Evolutionary conservation across 2,797 vertebrate genomes (phyloP).

Genomic region (Gadopsis marmoratus): DNA sequence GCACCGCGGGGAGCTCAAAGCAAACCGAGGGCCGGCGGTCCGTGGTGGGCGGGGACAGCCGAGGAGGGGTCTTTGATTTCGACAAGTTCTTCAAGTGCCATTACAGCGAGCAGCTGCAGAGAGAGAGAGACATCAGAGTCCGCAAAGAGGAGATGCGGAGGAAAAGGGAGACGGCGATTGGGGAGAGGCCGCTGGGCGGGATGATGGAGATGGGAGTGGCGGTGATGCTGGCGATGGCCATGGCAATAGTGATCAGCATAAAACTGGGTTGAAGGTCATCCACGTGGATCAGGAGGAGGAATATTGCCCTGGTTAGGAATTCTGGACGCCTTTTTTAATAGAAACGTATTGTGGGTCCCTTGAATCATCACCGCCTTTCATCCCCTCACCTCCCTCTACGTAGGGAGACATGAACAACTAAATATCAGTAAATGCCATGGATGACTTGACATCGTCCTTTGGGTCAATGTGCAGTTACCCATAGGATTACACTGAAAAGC

Average conservation of each 20-base stretch:
- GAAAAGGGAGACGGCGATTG: neutral
- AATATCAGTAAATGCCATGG: neutral
- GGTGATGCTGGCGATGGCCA: constrained; percentile 40
- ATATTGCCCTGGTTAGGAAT: neutral
- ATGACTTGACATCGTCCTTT: neutral
- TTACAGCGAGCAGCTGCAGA: constrained; percentile 91
- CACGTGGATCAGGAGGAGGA: neutral
- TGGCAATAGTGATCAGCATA: constrained; percentile 41
- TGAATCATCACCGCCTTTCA: neutral
- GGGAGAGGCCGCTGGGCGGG: neutral
- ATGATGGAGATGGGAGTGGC: constrained; percentile 48
- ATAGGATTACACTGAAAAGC: neutral
- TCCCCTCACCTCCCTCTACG: neutral
- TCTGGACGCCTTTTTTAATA: neutral
- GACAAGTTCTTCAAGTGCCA: constrained; percentile 90
- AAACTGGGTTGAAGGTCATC: constrained; percentile 17
- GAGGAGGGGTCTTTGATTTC: constrained; percentile 84
- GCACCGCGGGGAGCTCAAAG: constrained; percentile 13
- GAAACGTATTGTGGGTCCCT: neutral
- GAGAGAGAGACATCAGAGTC: constrained; percentile 70
- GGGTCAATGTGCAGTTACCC: neutral
- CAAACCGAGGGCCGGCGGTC: neutral
- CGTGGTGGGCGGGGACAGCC: fast-evolving
- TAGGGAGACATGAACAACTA: neutral
- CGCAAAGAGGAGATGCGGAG: constrained; percentile 74